phyloP scores from a whole-genome alignment of 2,888 invertebrate species.

The Helleia helle region DNA sequence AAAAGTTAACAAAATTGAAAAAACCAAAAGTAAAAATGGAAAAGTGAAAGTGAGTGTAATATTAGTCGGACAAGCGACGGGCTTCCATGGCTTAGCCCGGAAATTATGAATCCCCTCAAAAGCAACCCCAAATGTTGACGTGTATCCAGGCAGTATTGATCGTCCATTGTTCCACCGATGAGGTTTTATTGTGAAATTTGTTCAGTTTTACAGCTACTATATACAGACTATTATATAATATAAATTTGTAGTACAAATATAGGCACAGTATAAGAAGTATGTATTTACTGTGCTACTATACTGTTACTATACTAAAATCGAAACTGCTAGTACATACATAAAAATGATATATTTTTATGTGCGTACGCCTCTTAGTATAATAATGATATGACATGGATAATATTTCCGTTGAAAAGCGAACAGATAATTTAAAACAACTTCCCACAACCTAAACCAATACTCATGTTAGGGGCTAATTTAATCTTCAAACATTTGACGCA shows the following conservation, averaged over 20 bases:
- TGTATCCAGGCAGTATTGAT: conserved; percentile 66
- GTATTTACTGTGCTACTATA: no score
- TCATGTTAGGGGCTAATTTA: conserved; percentile 2
- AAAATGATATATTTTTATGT: no score
- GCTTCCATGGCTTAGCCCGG: conserved; percentile 50
- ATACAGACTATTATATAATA: no score
- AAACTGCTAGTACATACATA: no score
- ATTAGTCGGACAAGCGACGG: conserved; percentile 25
- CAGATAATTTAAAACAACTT: neutral
- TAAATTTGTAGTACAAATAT: no score
- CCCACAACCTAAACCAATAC: neutral
- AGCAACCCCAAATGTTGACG: conserved; percentile 34
- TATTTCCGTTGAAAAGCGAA: neutral
- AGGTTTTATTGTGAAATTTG: neutral
- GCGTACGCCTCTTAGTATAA: no score
- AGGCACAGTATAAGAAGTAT: no score
- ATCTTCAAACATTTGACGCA: conserved; percentile 20
- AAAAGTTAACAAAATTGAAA: conserved; percentile 6
- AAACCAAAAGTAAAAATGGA: conserved; percentile 4
- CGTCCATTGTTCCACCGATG: conserved; percentile 12
- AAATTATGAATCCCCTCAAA: conserved; percentile 55
- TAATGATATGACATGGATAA: no score
- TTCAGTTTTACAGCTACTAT: no score
- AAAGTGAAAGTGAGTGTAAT: conserved; percentile 20
- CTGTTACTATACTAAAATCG: no score